These are phyloP conservation scores for Catonia carolina DNA, from an alignment of 2,888 invertebrate species.

Conservation along the genomic window DNA sequence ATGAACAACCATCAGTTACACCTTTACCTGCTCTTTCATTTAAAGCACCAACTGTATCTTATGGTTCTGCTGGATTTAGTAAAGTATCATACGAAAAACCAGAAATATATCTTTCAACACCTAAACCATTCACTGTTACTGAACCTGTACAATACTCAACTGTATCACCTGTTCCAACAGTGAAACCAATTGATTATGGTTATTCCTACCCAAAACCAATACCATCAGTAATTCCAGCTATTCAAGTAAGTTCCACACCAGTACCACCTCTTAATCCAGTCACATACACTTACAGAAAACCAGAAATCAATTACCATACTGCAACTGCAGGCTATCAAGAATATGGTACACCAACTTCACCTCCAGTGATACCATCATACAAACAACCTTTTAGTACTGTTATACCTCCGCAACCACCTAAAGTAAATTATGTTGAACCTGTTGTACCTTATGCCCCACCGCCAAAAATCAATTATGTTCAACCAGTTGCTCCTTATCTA, in stretches of 20 bases:
- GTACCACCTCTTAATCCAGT: conserved; percentile 24
- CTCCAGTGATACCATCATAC: neutral
- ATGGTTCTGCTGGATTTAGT: too few species aligned
- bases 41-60: neutral
- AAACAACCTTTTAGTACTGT: neutral
- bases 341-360: conserved; percentile 19
- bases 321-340: neutral
- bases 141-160: conserved; percentile 16
- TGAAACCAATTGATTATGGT: conserved; percentile 1
- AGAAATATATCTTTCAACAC: conserved; percentile 27
- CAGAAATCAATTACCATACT: conserved; percentile 14
- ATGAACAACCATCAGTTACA: neutral
- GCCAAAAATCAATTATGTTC: conserved; percentile 6
- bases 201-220: conserved; percentile 1
- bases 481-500: conserved; percentile 3
- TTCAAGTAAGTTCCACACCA: conserved; percentile 24
- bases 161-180: neutral
- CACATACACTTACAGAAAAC: conserved; percentile 22
- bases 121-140: conserved; percentile 21
- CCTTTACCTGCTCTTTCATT: neutral
- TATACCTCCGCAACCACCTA: neutral
- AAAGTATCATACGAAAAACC: conserved; percentile 31
- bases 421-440: too few species aligned
- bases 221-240: conserved; percentile 24
- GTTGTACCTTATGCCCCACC: conserved; percentile 9